Conservation (phyloP, 2,113 vertebrate genomes). For the Coptodon rendalli region DNA sequence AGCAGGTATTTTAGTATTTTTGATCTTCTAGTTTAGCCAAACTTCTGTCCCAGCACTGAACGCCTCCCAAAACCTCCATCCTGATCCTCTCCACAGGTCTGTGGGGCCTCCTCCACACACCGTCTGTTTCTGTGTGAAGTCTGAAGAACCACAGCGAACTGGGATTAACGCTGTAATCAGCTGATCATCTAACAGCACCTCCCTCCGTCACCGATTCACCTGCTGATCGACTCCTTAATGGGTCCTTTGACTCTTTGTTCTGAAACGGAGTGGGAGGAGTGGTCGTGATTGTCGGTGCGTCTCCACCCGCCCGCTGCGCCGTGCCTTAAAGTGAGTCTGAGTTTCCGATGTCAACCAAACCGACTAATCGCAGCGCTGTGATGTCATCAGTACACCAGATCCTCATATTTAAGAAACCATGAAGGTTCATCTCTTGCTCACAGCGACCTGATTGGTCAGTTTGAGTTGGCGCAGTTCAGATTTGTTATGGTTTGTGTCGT, state of each 20-base stretch:
- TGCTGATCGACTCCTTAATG: too few relatives aligned
- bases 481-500: background rate
- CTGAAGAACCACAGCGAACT: background rate
- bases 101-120: background rate
- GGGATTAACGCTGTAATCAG: background rate
- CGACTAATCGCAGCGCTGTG: background rate
- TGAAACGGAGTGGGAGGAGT: too few relatives aligned
- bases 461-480: background rate
- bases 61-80: background rate
- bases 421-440: background rate
- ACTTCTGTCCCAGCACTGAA: background rate
- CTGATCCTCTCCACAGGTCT: background rate
- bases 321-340: too few relatives aligned
- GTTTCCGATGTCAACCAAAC: background rate
- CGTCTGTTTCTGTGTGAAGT: background rate
- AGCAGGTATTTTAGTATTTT: background rate
- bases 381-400: background rate
- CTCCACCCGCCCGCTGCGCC: too few relatives aligned
- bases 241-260: too few relatives aligned
- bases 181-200: background rate
- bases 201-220: too few relatives aligned
- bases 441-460: background rate
- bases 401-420: background rate
- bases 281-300: too few relatives aligned
- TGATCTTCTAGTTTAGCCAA: background rate